Evolutionary conservation across 2,797 vertebrate species (phyloP), one percentile per base, ranked within the genome.

Genomic region (Molossus molossus): DNA sequence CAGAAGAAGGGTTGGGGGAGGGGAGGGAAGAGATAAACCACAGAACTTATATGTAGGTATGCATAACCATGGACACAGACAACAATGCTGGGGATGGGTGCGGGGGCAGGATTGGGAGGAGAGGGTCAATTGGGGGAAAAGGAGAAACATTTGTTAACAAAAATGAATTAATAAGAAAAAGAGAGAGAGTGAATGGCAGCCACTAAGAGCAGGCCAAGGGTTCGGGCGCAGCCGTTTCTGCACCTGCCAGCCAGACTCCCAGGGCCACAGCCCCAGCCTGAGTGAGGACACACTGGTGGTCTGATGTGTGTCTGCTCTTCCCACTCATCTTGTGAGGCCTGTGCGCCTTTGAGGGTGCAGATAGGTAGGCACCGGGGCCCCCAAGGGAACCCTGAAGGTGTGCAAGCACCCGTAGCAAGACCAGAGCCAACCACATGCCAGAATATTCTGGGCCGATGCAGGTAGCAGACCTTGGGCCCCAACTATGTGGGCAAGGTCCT

Each of bases 401-500:
- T 29, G 12, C 18, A 23, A 40, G 40, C 15, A 12, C n/a, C 37
- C 9, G 5, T 40, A 21, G 67, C 25, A 45, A 62, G 40, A 60
- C 18, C 85, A 75, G 55, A 45, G 29, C 13, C 69, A 48, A 57
- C 33, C 13, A 0, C 5, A 3, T 21, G 25, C 33, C 18, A 14
- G 45, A 67, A 45, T 18, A 1, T 10, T 40, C 48, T 14, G n/a
- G 50, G 64, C 60, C 64, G 18, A 6, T 9, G 0, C 85, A 98
- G 98, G 91, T 97, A 97, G 95, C 53, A 94, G 64, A 94, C 29
- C n/a, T 92, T 96, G 0, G 97, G 98, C 10, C 87, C 97, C 0
- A 45, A 90, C 48, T 98, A 98, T 0, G 81, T 97, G 67, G 96
- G 97, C 2, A 67, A 98, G 6, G 85, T 98, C 48, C 92, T 97